phyloP scores from a whole-genome alignment of 2,888 invertebrate species.

The Timandra comae region DNA sequence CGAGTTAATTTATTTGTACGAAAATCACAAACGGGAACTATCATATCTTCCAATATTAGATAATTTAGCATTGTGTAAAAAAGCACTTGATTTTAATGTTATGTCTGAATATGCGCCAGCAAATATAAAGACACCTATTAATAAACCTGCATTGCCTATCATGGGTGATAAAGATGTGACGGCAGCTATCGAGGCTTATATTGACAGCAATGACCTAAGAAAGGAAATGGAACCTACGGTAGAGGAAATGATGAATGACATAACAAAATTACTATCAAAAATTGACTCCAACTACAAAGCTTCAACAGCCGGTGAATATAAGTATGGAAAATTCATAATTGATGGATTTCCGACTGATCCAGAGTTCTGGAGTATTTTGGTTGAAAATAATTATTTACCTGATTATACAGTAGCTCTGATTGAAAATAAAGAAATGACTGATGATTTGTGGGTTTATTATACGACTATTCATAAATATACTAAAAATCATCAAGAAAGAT shows the following conservation, averaged over 20 bases:
- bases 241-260: slow-evolving; percentile 59
- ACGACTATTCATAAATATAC: slow-evolving; percentile 36
- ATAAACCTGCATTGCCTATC: slow-evolving; percentile 49
- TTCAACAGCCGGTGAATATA: slow-evolving; percentile 33
- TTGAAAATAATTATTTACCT: slow-evolving; percentile 57
- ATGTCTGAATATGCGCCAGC: slow-evolving; percentile 54
- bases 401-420: slow-evolving; percentile 75
- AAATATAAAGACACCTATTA: slow-evolving; percentile 30
- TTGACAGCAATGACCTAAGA: slow-evolving; percentile 52
- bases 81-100: slow-evolving; percentile 27
- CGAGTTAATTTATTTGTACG: too few relatives aligned
- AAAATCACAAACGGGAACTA: too few relatives aligned
- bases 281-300: too few relatives aligned
- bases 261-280: slow-evolving; percentile 45
- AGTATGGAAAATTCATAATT: slow-evolving; percentile 77
- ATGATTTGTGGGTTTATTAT: slow-evolving; percentile 47
- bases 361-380: slow-evolving; percentile 64
- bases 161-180: slow-evolving; percentile 66
- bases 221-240: slow-evolving; percentile 54
- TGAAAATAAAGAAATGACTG: slow-evolving; percentile 64
- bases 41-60: slow-evolving; percentile 45
- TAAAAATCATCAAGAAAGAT: slow-evolving; percentile 46
- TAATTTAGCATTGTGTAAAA: slow-evolving; percentile 38
- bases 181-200: slow-evolving; percentile 48
- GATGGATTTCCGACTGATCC: slow-evolving; percentile 75